Evolutionary conservation across 1,140 invertebrate genomes (phyloP).

Genomic region (Tetragnatha versicolor): DNA sequence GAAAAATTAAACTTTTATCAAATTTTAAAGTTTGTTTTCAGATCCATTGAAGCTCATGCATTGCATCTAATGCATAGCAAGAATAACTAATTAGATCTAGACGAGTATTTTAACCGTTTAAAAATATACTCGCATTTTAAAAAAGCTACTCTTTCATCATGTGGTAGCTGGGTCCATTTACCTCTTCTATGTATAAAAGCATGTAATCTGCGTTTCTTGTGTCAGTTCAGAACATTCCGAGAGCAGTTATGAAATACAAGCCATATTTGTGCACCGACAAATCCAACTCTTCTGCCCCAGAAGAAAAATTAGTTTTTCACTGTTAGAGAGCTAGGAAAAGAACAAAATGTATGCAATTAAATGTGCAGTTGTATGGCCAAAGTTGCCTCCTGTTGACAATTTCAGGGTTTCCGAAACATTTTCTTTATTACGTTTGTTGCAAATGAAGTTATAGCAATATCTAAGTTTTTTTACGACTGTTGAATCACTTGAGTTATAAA

Average conservation of each 20-base stretch:
- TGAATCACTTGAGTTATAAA: no score
- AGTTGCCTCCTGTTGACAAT: conserved; percentile 9
- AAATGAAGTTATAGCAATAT: no score
- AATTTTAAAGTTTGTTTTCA: no score
- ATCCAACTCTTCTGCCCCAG: conserved; percentile 20
- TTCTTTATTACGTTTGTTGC: no score
- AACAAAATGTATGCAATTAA: conserved; percentile 2
- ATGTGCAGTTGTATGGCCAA: conserved; percentile 14
- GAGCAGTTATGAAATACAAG: not conserved
- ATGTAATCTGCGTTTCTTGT: not conserved
- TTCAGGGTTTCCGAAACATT: no score
- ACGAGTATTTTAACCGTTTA: no score
- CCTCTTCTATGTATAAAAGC: not conserved
- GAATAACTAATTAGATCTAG: no score
- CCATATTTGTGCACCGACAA: conserved; percentile 15
- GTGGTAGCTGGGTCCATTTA: conserved; percentile 17
- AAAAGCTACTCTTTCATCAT: not conserved
- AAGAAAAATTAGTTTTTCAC: conserved; percentile 44
- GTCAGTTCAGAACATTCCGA: not conserved
- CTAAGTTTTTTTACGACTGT: no score
- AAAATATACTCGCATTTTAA: not conserved
- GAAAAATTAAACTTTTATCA: no score
- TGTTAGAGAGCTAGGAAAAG: conserved; percentile 21
- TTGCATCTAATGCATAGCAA: no score
- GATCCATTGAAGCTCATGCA: no score